Base-by-base conservation (phyloP, 2,113 vertebrate genomes). In the Sialia sialis region DNA sequence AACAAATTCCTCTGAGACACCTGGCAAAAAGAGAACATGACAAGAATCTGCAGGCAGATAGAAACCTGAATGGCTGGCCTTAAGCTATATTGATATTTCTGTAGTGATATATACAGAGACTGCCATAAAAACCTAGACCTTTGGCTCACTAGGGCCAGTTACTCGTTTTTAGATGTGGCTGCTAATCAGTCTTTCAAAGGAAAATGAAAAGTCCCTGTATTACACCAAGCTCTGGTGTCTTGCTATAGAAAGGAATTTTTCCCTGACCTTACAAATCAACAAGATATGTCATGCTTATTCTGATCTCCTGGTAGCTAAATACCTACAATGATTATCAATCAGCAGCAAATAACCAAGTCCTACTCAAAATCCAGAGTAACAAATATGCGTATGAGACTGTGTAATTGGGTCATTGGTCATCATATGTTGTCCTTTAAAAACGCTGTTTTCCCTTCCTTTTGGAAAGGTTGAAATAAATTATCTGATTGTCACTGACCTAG, bases 41-140 rank as follows among this genome's bases (percentile, higher is more conserved):
- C 84, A 94, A 93, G 94, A 90, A 95, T 83, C 67, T 93, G 48
- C 82, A 94, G 75, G 78, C 67, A 95, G 64, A 80, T 48, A 84
- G 63, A 87, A 90, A 84, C 75, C 68, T 62, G 55, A 92, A 48
- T 52, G 56, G 52, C n/a, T 90, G 69, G 64, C 76, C 78, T 81
- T 81, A 56, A 93, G 72, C 68, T 88, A 80, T 93, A 95, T 63
- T 93, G 91, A 62, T 80, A 87, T 95, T 96, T 95, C 93, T 94
- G 48, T 60, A 82, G 66, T 59, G 72, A 77, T 73, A 41, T 70
- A 74, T 58, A 91, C 80, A 93, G 67, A 74, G 73, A 48, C 74
- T 85, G 68, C 34, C 93, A n/a, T 52, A 48, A 69, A 95, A 89
- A 51, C 25, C 11, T 39, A 93, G 38, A 91, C 43, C 51, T 87